Percentiles rank a stretch among this genome's conserved stretches.
Conservation (phyloP, 2,113 vertebrate species). For the Dipodomys spectabilis region DNA sequence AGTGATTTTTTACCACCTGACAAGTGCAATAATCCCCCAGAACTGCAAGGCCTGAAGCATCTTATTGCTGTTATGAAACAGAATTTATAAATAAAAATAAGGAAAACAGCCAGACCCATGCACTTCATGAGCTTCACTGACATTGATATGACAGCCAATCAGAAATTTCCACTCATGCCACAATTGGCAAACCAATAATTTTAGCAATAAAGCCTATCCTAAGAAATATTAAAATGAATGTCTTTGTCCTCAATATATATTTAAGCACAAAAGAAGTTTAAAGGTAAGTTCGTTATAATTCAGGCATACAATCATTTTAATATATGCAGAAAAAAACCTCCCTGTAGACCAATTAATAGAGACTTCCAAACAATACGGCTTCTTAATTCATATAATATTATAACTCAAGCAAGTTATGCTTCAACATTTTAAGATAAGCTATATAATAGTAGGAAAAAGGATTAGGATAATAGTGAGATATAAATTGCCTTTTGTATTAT, state of each 20-base stretch:
- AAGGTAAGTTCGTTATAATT: constrained; percentile 83
- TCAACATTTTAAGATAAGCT: constrained; percentile 82
- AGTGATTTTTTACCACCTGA: constrained; percentile 88
- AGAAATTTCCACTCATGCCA: constrained; percentile 70
- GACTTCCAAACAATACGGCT: constrained; percentile 84
- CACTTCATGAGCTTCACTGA: constrained; percentile 79
- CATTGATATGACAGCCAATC: constrained; percentile 84
- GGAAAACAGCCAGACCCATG: constrained; percentile 84
- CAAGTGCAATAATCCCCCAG: constrained; percentile 87
- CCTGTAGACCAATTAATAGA: constrained; percentile 87
- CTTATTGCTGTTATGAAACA: constrained; percentile 88
- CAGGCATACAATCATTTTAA: constrained; percentile 84
- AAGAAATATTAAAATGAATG: constrained; percentile 81
- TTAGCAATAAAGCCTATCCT: constrained; percentile 81
- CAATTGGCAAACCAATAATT: constrained; percentile 76
- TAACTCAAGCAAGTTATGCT: constrained; percentile 82
- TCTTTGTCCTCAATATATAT: constrained; percentile 73
- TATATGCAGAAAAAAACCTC: constrained; percentile 84
- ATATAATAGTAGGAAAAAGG: constrained; percentile 57
- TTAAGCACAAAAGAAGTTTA: constrained; percentile 80
- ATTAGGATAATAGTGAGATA: constrained; percentile 79
- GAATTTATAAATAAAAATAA: constrained; percentile 91
- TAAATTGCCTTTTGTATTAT: constrained; percentile 76
- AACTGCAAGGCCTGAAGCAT: constrained; percentile 87
- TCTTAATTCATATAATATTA: constrained; percentile 84